Evolutionary conservation across 2,797 vertebrate genomes (phyloP).

Genomic region (Graptemys geographica): DNA sequence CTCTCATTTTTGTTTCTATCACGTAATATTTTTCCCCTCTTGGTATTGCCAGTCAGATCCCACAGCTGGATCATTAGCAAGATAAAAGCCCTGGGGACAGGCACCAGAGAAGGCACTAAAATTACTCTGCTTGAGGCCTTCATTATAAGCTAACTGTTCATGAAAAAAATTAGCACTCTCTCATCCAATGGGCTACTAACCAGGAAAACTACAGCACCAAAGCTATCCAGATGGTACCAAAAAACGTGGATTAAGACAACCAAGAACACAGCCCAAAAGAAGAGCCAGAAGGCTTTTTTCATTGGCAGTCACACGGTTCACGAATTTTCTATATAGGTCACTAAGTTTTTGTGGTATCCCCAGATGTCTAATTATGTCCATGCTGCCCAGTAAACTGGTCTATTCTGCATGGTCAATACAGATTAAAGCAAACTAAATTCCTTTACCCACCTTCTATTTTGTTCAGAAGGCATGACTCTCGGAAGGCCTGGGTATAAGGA

Average conservation of each 20-base stretch:
- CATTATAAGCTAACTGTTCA: not conserved
- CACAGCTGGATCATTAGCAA: not conserved
- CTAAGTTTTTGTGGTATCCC: rapidly evolving
- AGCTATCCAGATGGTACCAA: not conserved
- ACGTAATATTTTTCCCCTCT: not conserved
- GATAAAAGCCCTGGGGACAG: rapidly evolving
- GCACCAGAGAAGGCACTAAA: rapidly evolving
- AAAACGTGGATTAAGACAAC: not conserved
- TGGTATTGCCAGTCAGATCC: not conserved
- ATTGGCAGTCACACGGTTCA: not conserved
- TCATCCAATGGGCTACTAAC: not conserved
- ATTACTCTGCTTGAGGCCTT: not conserved
- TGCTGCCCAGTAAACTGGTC: not conserved
- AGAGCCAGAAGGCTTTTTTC: not conserved
- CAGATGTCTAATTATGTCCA: rapidly evolving
- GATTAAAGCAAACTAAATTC: rapidly evolving
- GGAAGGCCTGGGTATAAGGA: not conserved
- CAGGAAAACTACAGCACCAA: rapidly evolving
- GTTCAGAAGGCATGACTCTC: not conserved
- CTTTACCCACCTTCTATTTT: not conserved
- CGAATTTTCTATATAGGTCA: not conserved
- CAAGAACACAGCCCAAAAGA: not conserved
- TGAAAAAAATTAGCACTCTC: not conserved
- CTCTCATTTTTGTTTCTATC: not conserved
- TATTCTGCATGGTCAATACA: not conserved